Evolutionary conservation across 2,113 vertebrate species (phyloP), one percentile per base, ranked within the genome.

Genomic region (Notothenia rossii): DNA sequence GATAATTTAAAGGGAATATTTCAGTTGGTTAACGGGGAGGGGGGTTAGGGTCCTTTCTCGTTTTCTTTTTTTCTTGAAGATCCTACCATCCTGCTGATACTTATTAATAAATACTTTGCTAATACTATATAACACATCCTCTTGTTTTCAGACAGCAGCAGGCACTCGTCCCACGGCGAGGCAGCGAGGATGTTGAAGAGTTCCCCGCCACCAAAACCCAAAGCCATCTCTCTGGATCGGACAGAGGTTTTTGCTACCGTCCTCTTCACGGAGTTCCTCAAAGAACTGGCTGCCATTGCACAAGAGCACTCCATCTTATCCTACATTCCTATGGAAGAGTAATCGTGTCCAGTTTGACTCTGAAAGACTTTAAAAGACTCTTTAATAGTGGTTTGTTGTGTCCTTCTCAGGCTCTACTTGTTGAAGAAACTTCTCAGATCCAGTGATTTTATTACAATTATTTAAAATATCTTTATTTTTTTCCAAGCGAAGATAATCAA

Each of bases 251-350:
- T 98, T 0, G 97, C 96, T 2, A 96, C 97, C 1, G 96, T 98
- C 80, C 96, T 99, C 40, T 99, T 97, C 93, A 96, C 96, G 0
- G 98, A 99, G 94, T 98, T 99, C 92, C 95, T 99, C 70, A 99
- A 99, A 94, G 98, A 99, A 77, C 94, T 99, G 92, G 97, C 98
- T 1, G 97, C 98, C 72, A 92, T 98, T 58, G 96, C 97, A 50
- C 98, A 99, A 87, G 98, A 99, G 84, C 98, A 99, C 95, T 97
- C 97, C 77, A 95, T 99, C 84, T 91, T 98, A 65, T 97, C 96
- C 62, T 96, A 95, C 93, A 95, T 94, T 89, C 75, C 95, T 82
- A 92, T 96, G 85, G 96, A 96, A 48, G 97, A 97, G 89, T 96
- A 95, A 40, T 20, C 1, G 91, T 88, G 62, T 77, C 67, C 45